These are phyloP conservation scores for Erynnis tages DNA, from an alignment of 2,888 invertebrate species.

Conservation along the genomic window DNA sequence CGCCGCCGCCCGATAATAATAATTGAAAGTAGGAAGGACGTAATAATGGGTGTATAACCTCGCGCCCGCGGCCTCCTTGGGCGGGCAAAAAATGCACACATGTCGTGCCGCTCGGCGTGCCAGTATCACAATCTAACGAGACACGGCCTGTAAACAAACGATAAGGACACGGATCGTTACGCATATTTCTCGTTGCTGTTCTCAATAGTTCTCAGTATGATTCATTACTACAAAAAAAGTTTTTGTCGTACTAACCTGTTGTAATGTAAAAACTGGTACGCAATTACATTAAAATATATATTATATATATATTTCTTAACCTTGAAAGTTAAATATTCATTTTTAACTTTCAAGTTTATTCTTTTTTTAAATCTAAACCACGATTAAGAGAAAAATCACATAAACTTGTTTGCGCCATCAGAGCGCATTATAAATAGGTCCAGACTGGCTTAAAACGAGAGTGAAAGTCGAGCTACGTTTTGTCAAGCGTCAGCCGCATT, in stretches of 20 bases:
- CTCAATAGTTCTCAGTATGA: conserved; percentile 48
- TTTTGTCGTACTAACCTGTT: too few species aligned
- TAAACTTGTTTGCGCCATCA: conserved; percentile 6
- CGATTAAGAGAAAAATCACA: too few species aligned
- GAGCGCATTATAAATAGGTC: conserved; percentile 48
- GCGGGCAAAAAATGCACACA: conserved; percentile 81
- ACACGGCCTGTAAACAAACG: conserved; percentile 61
- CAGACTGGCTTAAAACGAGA: conserved; percentile 61
- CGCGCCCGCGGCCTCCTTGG: conserved; percentile 81
- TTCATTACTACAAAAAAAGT: conserved; percentile 52
- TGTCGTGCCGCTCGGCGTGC: conserved; percentile 60
- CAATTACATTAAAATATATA: too few species aligned
- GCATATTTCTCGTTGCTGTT: conserved; percentile 53
- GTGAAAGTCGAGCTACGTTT: conserved; percentile 78
- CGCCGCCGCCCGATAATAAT: conserved; percentile 80
- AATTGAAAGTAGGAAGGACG: conserved; percentile 82
- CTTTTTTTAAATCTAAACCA: too few species aligned
- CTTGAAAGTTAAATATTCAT: too few species aligned
- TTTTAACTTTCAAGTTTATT: too few species aligned
- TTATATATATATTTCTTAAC: too few species aligned
- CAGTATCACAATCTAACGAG: conserved; percentile 50
- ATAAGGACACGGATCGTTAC: conserved; percentile 50
- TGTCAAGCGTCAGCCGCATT: conserved; percentile 72
- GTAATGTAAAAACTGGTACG: too few species aligned
- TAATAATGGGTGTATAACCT: conserved; percentile 82